A percentile compares a stretch with the other conserved stretches of the same genome.
Conservation (phyloP, 1,140 invertebrate genomes). For the Atta cephalotes region DNA sequence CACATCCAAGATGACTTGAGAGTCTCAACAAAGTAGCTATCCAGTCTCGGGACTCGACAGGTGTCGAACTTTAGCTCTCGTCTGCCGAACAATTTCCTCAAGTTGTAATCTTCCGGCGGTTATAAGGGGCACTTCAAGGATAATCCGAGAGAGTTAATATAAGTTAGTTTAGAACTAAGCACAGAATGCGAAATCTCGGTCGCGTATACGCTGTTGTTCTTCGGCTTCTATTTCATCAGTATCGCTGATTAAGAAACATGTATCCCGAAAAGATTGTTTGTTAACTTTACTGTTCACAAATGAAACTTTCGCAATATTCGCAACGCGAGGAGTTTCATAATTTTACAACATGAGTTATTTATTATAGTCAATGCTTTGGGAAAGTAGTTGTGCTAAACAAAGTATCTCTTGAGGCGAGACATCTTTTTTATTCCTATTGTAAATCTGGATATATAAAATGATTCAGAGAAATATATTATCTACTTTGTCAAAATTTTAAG, state of each 20-base stretch:
- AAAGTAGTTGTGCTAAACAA: background rate
- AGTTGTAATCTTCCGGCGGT: conserved; percentile 61
- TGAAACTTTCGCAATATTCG: conserved; percentile 24
- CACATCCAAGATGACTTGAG: conserved; percentile 33
- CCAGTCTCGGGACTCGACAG: conserved; percentile 56
- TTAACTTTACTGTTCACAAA: background rate
- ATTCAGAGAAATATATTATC: background rate
- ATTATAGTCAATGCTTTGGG: conserved; percentile 1
- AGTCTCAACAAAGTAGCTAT: conserved; percentile 38
- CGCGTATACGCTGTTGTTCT: conserved; percentile 44
- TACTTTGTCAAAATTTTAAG: background rate
- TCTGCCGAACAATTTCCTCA: conserved; percentile 58
- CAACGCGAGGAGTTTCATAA: background rate
- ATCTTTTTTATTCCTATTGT: background rate
- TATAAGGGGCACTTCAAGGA: conserved; percentile 54
- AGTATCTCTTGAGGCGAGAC: background rate
- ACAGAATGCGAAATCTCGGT: conserved; percentile 45
- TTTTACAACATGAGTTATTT: conserved; percentile 13
- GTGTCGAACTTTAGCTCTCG: conserved; percentile 59
- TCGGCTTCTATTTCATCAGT: conserved; percentile 6
- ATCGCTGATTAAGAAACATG: background rate
- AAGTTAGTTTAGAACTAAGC: conserved; percentile 59
- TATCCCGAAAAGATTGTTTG: conserved; percentile 12
- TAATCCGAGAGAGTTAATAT: conserved; percentile 62
- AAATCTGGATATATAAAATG: background rate